Evolutionary conservation across 2,113 vertebrate species (phyloP).

Genomic region (Conger conger): DNA sequence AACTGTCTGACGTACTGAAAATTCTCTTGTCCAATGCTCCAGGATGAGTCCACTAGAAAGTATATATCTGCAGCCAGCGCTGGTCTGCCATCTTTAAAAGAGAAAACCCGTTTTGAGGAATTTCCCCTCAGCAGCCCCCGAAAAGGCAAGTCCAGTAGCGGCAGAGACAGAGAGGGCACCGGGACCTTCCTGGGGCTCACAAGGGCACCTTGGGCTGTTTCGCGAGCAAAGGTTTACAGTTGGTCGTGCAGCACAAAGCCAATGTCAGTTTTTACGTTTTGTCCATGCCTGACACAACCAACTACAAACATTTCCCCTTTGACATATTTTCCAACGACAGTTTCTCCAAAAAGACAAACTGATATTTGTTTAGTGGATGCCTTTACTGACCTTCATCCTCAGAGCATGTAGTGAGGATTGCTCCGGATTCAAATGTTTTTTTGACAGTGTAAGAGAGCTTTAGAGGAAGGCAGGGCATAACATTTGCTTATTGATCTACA

Average conservation of each 20-base stretch:
- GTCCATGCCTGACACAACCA: neutral
- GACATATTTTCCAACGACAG: neutral
- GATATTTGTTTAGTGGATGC: neutral
- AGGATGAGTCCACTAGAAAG: slow-evolving; percentile 93
- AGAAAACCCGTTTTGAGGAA: slow-evolving; percentile 74
- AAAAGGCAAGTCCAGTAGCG: slow-evolving; percentile 51
- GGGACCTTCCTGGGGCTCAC: slow-evolving; percentile 10
- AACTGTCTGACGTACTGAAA: slow-evolving; percentile 84
- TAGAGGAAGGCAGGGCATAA: too few species aligned
- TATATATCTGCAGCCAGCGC: slow-evolving; percentile 83
- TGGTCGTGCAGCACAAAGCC: neutral
- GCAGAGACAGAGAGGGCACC: slow-evolving; percentile 18
- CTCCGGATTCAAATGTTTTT: neutral
- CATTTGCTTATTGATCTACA: too few species aligned
- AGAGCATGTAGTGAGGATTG: neutral
- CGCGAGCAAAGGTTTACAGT: neutral
- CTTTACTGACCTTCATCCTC: neutral
- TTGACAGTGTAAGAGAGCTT: too few species aligned
- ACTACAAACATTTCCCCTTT: neutral
- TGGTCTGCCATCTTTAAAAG: slow-evolving; percentile 80
- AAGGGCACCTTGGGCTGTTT: neutral
- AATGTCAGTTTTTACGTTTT: neutral
- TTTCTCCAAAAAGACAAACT: neutral
- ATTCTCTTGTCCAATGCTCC: slow-evolving; percentile 81
- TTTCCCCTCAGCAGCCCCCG: slow-evolving; percentile 44